These are phyloP conservation scores for Tribolium castaneum DNA, from an alignment of 1,140 invertebrate species.

Conservation along the genomic window DNA sequence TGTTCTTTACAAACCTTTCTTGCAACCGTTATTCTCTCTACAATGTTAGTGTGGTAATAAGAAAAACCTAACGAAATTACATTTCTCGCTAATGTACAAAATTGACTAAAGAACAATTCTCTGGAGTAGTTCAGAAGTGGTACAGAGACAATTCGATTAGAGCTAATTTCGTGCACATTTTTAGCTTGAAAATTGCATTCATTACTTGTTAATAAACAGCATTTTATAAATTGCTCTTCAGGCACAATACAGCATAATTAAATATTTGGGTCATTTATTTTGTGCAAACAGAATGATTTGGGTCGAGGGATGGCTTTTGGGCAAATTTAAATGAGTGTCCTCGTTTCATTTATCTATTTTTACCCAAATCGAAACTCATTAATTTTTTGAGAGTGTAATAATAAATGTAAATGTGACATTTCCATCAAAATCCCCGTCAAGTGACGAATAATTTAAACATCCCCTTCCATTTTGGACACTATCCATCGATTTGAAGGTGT, in stretches of 20 bases:
- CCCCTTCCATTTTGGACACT: not conserved
- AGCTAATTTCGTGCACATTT: not conserved
- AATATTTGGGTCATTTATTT: not conserved
- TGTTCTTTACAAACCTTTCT: too few relatives aligned
- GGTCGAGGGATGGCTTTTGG: not conserved
- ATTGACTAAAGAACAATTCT: not conserved
- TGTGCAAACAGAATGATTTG: not conserved
- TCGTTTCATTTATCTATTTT: not conserved
- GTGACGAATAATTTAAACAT: not conserved
- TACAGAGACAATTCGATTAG: not conserved
- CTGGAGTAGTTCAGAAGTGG: not conserved
- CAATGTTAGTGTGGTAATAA: not conserved
- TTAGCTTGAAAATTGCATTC: not conserved
- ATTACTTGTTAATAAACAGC: too few relatives aligned
- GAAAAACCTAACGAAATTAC: not conserved
- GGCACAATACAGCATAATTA: not conserved
- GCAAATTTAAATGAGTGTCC: too few relatives aligned
- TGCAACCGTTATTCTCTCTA: not conserved
- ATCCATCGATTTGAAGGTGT: slow-evolving; percentile 1
- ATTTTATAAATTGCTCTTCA: not conserved
- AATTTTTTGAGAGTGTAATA: not conserved
- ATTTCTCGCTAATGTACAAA: not conserved
- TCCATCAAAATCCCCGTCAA: not conserved
- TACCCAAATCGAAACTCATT: not conserved
- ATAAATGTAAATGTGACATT: not conserved